Base-by-base conservation (phyloP, 2,113 vertebrate genomes). In the Deroptyus accipitrinus region DNA sequence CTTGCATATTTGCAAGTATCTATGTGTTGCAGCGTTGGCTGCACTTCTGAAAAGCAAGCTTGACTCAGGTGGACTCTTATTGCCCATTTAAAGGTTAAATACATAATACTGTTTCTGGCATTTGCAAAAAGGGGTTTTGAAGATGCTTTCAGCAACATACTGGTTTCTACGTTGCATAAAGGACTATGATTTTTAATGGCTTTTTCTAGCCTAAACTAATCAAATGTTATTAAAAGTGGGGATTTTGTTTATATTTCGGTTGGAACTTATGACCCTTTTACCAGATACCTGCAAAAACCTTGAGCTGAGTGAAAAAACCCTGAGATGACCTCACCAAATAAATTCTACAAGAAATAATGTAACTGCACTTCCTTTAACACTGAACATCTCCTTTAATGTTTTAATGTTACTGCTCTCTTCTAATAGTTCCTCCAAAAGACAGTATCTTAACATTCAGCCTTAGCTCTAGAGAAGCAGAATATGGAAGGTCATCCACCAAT, bases 31-130 rank as follows among this genome's bases (percentile, higher is more conserved):
- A 77, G 75, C 61, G 55, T 31, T 75, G 52, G 61, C 88, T 95
- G 79, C 86, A 88, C 25, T 76, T 88, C 76, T 90, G 66, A 86
- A 96, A 95, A 93, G 92, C 4, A 17, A 86, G 84, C 86, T 49
- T 91, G 37, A 96, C 68, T 83, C 57, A 41, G 49, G 6, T 77
- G 80, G 86, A 62, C 74, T 75, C 92, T 42, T 35, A 61, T 20
- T 90, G 69, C 59, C 35, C 81, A 46, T 84, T 70, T 77, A 92
- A 95, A 95, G 88, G 86, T 88, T 95, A 96, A 93, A 82, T 76
- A 82, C 69, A 78, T 41, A 44, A 7, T 28, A 88, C 83, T 55
- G 46, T 77, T 94, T 54, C 92, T 96, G 94, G 90, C 94, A 81
- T 62, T 74, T 83, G 62, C 31, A 63, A 66, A 96, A 91, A 74